Evolutionary conservation across 2,888 invertebrate genomes (phyloP), one percentile per base, ranked within the genome.

Genomic region (Micropterix aruncella): DNA sequence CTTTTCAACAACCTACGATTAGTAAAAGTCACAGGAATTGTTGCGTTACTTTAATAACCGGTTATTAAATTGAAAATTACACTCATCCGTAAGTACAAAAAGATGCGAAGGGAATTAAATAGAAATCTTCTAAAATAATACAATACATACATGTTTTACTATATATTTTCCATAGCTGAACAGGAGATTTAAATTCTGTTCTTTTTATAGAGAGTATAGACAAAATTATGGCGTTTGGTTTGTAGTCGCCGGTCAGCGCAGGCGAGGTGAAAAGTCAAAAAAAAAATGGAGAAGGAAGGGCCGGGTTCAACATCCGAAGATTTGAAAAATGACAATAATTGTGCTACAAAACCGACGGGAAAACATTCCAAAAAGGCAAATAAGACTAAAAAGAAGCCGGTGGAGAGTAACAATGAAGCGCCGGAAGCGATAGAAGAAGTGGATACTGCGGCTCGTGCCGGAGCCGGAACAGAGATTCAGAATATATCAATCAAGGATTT

Each of bases 401-500:
- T 56, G 50, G 64, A 62, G 50, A 68, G 66, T 51, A 69, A 69
- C 56, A 69, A 68, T 54, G 70, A 70, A 56, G 65, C 67, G 54
- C 61, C 59, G 50, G 58, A 58, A 52, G 52, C 63, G 47, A 59
- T 60, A 46, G 54, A 62, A 45, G 52, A 60, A 15, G 42, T 61
- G 51, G 59, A 61, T 46, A 42, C 61, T 51, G 59, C 60, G 46
- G 49, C 62, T 45, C 54, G 60, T 48, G 56, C 66, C 37, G 65
- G 63, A 56, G 56, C 66, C 45, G 61, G 59, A 49, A 66, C 66
- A 54, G 59, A 60, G 48, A 64, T 63, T 45, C 65, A 67, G 51
- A 79, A 79, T 54, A 76, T 81, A 56, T 79, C 79, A n/a, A 65
- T 81, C 50, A 79, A 82, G 62, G 84, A 86, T 56, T 73, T 89